Evolutionary conservation across 1,140 invertebrate genomes (phyloP), one percentile per base, ranked within the genome.

Genomic region (Andricus grossulariae): DNA sequence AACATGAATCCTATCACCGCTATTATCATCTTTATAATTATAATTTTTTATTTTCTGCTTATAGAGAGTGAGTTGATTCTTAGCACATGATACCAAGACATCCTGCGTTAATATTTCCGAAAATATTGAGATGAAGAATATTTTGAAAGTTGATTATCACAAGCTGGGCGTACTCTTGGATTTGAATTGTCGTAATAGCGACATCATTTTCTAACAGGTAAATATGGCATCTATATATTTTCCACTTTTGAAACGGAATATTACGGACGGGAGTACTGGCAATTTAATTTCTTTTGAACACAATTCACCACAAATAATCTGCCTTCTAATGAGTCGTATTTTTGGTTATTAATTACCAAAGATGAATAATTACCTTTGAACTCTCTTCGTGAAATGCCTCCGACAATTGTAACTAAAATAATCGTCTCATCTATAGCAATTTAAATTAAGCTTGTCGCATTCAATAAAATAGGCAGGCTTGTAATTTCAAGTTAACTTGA

Each of bases 351-450:
- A n/a, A 71, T 85, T 71, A 71, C 78, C 1, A 86, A 80, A 0
- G 57, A 79, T 13, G 32, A 77, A 11, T 5, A 15, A 18, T 18
- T 78, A n/a, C 83, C 86, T 3, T 75, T 25, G 2, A n/a, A 81
- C 19, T 71, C 78, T 49, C 77, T 89, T 3, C 50, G 60, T 21
- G 50, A n/a, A n/a, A n/a, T n/a, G n/a, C n/a, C n/a, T n/a, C n/a
- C n/a, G n/a, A n/a, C n/a, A n/a, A n/a, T n/a, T 7, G 81, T 84
- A 39, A 84, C 84, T 3, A 87, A 89, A 77, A 32, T 88, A 15
- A 85, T 75, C 8, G 91, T 91, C 19, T 90, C 94, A 55, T 85
- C 91, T 76, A 90, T 93, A 51, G 95, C 93, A 81, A 82, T 94
- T 60, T 86, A 88, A 15, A 88, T 85, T 72, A n/a, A n/a, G n/a